Base-by-base conservation (phyloP, 2,797 vertebrate species). In the Centroberyx gerrardi region DNA sequence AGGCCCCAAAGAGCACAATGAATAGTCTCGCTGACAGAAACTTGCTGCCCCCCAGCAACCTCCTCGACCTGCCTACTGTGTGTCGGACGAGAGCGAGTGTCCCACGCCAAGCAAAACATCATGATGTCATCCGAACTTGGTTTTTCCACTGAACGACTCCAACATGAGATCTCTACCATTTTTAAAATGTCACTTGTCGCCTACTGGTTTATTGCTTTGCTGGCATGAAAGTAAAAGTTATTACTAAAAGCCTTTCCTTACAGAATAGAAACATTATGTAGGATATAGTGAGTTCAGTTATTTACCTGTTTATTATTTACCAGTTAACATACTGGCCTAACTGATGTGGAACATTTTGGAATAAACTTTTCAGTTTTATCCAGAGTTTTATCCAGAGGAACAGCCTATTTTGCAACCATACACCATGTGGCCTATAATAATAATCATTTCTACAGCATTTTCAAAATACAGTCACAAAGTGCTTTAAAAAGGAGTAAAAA, bases 1-100 rank as follows among this genome's bases (percentile, higher is more conserved):
- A 83, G 83, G 86, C 49, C 55, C 70, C 68, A 72, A 81, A 80
- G 80, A 89, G 82, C 84, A 88, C 87, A 90, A 90, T 91, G 87
- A 91, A 91, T 80, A 64, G 73, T 66, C 68, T 87, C 2, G 6
- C 79, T 83, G 87, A 90, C 87, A 90, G 81, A 92, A 81, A 74
- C 71, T 33, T 62, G 68, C 64, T 81, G 79, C 76, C 81, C 81
- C 60, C 61, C 67, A 31, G 72, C 67, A 77, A 83, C 84, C 83
- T 77, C 69, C 40, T 33, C 46, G 65, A 82, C 69, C 79, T 28
- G 51, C 71, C 58, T 8, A 17, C 70, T 59, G 69, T 49, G 42
- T 28, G 28, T 48, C 31, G 12, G 74, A 70, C 53, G 68, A 42
- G 67, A 77, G 64, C 58, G 36, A 68, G 22, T n/a, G 55, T 61